A percentile compares a stretch with the other conserved stretches of the same genome.
Evolutionary conservation across 2,888 invertebrate genomes (phyloP).

Genomic region (Sycophila texana): DNA sequence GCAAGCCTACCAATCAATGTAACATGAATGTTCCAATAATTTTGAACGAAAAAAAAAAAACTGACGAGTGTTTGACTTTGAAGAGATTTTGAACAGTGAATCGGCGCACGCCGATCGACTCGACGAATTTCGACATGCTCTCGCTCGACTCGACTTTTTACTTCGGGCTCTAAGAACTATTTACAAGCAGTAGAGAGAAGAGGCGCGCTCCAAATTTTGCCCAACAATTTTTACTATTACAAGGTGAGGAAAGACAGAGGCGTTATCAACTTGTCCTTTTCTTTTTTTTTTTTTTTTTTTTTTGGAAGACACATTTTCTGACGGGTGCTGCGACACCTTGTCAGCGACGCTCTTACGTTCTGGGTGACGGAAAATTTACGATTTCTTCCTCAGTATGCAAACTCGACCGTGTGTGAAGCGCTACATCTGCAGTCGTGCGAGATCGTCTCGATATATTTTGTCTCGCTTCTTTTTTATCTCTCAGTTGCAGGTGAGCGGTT

Average conservation of each 20-base stretch:
- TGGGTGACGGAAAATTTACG: no score
- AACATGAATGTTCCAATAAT: neutral
- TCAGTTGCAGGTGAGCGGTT: no score
- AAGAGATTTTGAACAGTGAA: no score
- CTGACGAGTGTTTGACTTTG: no score
- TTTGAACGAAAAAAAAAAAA: neutral
- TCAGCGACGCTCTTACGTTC: no score
- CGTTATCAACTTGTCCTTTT: constrained; percentile 52
- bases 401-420: no score
- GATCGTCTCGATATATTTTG: no score
- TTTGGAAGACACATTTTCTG: constrained; percentile 92
- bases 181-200: constrained; percentile 74
- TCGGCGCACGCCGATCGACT: no score
- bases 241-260: constrained; percentile 56
- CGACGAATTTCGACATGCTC: constrained; percentile 11
- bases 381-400: no score
- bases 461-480: no score
- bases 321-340: constrained; percentile 66
- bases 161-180: constrained; percentile 56
- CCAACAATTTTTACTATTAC: constrained; percentile 6
- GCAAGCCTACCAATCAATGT: no score
- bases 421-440: no score
- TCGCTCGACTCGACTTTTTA: constrained; percentile 4
- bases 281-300: constrained; percentile 71
- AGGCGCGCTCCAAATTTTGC: constrained; percentile 20